These are phyloP conservation scores for Harpagoxenus sublaevis DNA, from an alignment of 2,888 invertebrate species.

Conservation along the genomic window DNA sequence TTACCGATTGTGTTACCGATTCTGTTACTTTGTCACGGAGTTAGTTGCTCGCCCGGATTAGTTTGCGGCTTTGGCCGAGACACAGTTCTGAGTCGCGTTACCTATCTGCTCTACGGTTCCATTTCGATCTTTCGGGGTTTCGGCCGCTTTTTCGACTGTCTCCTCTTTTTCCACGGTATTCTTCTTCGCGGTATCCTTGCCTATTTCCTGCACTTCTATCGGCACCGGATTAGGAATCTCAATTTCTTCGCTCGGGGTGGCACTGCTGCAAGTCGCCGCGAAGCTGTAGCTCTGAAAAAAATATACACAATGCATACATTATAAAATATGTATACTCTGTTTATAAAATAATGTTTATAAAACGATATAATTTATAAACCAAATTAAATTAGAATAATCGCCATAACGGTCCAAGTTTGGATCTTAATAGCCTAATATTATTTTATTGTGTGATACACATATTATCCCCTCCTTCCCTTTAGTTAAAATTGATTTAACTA, in stretches of 20 bases:
- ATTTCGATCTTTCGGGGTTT: conserved; percentile 60
- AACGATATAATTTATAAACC: not conserved
- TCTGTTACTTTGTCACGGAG: conserved; percentile 57
- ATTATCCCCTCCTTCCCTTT: too few relatives aligned
- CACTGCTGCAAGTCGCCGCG: conserved; percentile 78
- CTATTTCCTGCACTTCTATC: conserved; percentile 57
- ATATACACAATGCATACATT: not conserved
- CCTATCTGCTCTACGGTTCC: conserved; percentile 54
- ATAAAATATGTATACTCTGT: not conserved
- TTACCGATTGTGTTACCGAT: conserved; percentile 44
- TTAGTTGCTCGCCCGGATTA: conserved; percentile 55
- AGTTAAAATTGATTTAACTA: too few relatives aligned
- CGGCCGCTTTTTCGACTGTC: conserved; percentile 42
- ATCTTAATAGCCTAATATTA: too few relatives aligned
- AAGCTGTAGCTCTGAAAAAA: conserved; percentile 81
- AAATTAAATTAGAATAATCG: too few relatives aligned
- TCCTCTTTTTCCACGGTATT: conserved; percentile 17
- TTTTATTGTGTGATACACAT: too few relatives aligned
- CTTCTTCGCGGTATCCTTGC: conserved; percentile 20
- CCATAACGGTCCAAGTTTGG: too few relatives aligned
- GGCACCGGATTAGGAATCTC: conserved; percentile 70
- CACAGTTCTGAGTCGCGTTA: conserved; percentile 18
- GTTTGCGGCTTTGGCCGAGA: not conserved
- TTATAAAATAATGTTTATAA: not conserved
- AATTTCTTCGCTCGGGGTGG: conserved; percentile 72